phyloP scores from a whole-genome alignment of 1,140 invertebrate genomes.

The Onthophagus taurus region DNA sequence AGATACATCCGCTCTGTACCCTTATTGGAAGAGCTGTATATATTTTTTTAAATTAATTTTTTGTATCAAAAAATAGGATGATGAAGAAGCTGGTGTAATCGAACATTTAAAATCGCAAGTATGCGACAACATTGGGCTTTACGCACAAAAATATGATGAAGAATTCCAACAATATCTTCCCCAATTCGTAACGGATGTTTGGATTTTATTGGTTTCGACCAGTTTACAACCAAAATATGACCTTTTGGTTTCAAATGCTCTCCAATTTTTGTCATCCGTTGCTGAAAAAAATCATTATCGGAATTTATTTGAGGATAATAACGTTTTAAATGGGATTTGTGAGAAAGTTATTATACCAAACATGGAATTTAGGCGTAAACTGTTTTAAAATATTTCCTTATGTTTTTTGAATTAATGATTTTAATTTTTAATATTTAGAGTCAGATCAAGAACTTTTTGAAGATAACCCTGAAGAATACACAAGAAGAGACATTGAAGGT shows the following conservation, averaged over 20 bases:
- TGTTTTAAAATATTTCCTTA: constrained; percentile 10
- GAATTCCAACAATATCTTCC: constrained; percentile 85
- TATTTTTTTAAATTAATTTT: no score
- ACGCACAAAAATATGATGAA: constrained; percentile 96
- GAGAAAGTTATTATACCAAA: constrained; percentile 98
- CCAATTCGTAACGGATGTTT: constrained; percentile 85
- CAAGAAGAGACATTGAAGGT: constrained; percentile 93
- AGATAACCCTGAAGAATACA: constrained; percentile 97
- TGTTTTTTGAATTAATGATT: constrained; percentile 11
- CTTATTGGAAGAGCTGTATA: no score
- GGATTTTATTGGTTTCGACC: constrained; percentile 80
- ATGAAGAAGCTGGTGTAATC: constrained; percentile 81
- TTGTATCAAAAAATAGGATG: constrained; percentile 53
- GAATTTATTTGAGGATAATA: constrained; percentile 78
- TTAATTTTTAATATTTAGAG: constrained; percentile 43
- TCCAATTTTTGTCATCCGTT: constrained; percentile 90
- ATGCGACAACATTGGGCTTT: constrained; percentile 89
- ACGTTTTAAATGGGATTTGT: constrained; percentile 83
- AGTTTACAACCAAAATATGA: constrained; percentile 86
- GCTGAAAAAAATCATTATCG: constrained; percentile 85
- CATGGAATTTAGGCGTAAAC: constrained; percentile 84
- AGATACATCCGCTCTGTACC: no score
- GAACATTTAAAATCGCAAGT: constrained; percentile 91
- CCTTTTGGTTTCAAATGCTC: constrained; percentile 89
- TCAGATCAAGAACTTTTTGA: constrained; percentile 94